These are phyloP conservation scores for Urocitellus parryii DNA, from an alignment of 2,113 vertebrate species.

Conservation along the genomic window DNA sequence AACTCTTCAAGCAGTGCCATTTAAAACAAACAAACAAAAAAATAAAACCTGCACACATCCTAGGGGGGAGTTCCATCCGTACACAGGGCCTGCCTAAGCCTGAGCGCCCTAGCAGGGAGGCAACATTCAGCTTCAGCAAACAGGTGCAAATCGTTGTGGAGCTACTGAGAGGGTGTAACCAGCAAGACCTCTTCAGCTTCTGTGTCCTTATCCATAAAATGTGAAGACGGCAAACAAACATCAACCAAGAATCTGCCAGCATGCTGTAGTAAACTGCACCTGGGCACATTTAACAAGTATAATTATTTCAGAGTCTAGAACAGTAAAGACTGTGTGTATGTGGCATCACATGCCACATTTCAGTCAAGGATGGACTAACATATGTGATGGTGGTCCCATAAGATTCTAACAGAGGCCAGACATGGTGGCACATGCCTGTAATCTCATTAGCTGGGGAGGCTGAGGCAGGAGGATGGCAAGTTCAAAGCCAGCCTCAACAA, in stretches of 20 bases:
- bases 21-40: background rate
- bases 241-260: background rate
- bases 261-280: background rate
- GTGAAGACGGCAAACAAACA: background rate
- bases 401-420: background rate
- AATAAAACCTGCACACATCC: background rate
- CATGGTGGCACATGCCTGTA: too few relatives aligned
- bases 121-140: background rate
- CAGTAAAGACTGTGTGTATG: background rate
- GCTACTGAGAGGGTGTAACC: background rate
- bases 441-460: too few relatives aligned
- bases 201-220: background rate
- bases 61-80: background rate
- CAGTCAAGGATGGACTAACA: background rate
- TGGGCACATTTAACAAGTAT: background rate
- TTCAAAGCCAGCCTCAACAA: too few relatives aligned
- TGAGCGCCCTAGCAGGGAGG: background rate
- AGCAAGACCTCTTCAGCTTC: background rate
- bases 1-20: background rate
- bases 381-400: background rate
- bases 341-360: background rate
- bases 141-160: background rate
- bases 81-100: background rate
- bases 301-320: slow-evolving; percentile 30
- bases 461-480: too few relatives aligned